These are phyloP conservation scores for Nylanderia fulva DNA, from an alignment of 1,140 invertebrate genomes.

Conservation along the genomic window DNA sequence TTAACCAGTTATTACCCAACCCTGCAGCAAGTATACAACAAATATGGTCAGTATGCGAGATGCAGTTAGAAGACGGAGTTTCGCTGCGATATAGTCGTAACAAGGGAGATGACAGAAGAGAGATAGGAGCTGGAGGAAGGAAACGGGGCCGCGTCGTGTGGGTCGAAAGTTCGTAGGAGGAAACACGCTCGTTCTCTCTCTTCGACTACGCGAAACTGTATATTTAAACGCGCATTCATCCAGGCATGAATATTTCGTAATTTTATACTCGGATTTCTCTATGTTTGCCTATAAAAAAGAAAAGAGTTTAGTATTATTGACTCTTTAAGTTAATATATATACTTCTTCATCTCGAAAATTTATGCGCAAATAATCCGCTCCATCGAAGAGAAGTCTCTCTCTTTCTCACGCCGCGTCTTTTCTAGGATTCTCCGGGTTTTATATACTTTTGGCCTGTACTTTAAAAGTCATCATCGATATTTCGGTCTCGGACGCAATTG, in stretches of 20 bases:
- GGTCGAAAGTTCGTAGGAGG: constrained; percentile 77
- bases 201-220: constrained; percentile 76
- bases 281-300: neutral
- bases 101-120: neutral
- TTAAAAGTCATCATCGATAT: constrained; percentile 28
- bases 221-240: constrained; percentile 78
- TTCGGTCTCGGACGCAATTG: constrained; percentile 16
- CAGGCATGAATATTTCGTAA: constrained; percentile 61
- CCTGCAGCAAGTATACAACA: no score
- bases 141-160: constrained; percentile 73
- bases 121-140: constrained; percentile 8
- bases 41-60: neutral
- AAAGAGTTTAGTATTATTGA: neutral
- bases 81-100: no score
- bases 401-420: no score
- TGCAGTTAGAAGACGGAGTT: neutral
- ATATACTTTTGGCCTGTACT: neutral
- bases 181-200: constrained; percentile 67
- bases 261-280: constrained; percentile 33
- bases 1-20: no score
- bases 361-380: no score
- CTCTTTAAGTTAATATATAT: neutral
- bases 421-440: neutral
- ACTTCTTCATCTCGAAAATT: neutral
- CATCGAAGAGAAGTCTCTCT: neutral